phyloP scores from a whole-genome alignment of 2,888 invertebrate genomes.

The Lasioglossum lativentre region DNA sequence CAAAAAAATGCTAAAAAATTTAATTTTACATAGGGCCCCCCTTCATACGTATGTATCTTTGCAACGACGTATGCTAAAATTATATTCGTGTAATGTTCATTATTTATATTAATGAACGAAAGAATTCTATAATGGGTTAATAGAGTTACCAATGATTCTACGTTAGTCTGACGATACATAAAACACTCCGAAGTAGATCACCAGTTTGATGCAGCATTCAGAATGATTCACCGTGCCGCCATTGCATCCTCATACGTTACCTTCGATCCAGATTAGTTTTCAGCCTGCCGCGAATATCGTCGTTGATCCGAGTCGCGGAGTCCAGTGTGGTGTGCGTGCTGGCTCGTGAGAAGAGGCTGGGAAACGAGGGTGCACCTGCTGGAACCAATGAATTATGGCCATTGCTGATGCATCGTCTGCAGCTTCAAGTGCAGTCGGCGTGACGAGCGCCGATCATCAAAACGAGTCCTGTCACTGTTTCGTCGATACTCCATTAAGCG shows the following conservation, averaged over 20 bases:
- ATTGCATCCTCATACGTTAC: conserved; percentile 70
- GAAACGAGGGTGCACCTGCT: conserved; percentile 56
- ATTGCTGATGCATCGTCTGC: conserved; percentile 65
- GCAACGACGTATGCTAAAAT: too few relatives aligned
- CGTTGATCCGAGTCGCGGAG: conserved; percentile 62
- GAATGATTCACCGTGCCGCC: conserved; percentile 52
- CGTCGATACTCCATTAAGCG: conserved; percentile 58
- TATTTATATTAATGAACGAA: too few relatives aligned
- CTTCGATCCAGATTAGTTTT: conserved; percentile 76
- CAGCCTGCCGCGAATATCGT: conserved; percentile 54
- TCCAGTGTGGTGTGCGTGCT: conserved; percentile 20
- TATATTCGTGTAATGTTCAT: too few relatives aligned
- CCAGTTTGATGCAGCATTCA: conserved; percentile 56
- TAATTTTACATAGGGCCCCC: too few relatives aligned
- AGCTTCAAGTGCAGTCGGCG: conserved; percentile 57
- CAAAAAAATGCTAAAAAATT: too few relatives aligned
- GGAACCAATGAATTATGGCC: conserved; percentile 67
- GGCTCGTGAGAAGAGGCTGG: conserved; percentile 36
- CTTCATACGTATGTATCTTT: too few relatives aligned
- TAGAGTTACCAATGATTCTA: background rate
- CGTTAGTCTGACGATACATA: background rate
- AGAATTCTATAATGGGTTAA: too few relatives aligned
- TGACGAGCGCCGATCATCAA: conserved; percentile 56
- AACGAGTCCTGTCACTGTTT: conserved; percentile 55
- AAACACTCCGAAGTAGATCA: conserved; percentile 22